Percentiles rank a stretch among this genome's conserved stretches.
Evolutionary conservation across 2,113 vertebrate species (phyloP).

Genomic region (Corvus moneduloides): DNA sequence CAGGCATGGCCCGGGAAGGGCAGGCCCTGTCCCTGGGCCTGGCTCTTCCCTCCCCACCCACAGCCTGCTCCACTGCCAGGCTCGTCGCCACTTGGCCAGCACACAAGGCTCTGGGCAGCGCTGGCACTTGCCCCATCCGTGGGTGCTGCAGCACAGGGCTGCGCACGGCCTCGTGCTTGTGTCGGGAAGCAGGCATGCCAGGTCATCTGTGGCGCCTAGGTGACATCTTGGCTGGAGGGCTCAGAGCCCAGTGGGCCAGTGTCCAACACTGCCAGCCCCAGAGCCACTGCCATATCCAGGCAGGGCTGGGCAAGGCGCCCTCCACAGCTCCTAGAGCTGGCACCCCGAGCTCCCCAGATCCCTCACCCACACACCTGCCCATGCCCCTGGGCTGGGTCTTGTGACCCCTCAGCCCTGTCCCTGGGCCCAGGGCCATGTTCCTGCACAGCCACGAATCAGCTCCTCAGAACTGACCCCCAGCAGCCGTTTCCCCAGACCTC

Average conservation of each 20-base stretch:
- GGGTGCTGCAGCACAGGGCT: not conserved
- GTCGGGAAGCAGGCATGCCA: not conserved
- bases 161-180: no score
- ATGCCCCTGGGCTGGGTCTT: not conserved
- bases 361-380: not conserved
- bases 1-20: rapidly evolving
- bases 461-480: not conserved
- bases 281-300: not conserved
- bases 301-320: not conserved
- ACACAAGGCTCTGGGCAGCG: not conserved
- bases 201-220: not conserved
- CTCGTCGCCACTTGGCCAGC: not conserved
- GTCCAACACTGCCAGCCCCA: not conserved
- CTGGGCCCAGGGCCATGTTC: not conserved
- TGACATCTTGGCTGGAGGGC: conserved; percentile 30
- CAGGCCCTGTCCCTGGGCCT: not conserved
- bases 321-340: not conserved
- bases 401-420: not conserved
- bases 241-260: not conserved
- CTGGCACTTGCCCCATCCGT: not conserved
- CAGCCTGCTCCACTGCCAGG: not conserved
- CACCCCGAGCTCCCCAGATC: not conserved
- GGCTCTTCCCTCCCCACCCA: not conserved
- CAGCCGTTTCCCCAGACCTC: not conserved
- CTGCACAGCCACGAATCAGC: no score